These are phyloP conservation scores for Semnornis frantzii DNA, from an alignment of 2,113 vertebrate genomes.

Conservation along the genomic window DNA sequence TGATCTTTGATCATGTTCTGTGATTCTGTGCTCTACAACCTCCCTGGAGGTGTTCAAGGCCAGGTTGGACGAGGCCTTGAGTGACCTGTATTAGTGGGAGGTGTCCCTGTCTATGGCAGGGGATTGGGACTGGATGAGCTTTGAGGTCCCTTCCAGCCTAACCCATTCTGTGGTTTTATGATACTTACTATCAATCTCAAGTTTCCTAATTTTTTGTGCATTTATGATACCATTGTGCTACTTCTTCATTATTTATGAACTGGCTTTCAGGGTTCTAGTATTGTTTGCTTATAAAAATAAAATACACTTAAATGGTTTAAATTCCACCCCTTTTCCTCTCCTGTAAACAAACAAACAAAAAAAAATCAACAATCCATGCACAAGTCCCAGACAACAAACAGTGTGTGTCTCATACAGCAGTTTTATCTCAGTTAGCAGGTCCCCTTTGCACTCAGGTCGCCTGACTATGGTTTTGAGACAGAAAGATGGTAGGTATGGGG, in stretches of 20 bases:
- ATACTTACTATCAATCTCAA: not conserved
- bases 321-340: not conserved
- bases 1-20: no score
- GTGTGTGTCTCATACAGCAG: not conserved
- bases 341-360: not conserved
- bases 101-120: no score
- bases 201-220: not conserved
- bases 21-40: no score
- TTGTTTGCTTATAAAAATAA: not conserved
- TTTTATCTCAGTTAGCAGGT: not conserved
- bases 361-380: fast-evolving
- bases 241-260: not conserved
- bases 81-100: no score
- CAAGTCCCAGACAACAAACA: not conserved
- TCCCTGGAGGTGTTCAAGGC: no score
- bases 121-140: no score
- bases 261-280: not conserved
- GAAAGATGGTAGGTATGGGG: not conserved
- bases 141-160: no score
- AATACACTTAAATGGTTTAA: not conserved
- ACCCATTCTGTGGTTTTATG: no score
- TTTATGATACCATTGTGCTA: not conserved
- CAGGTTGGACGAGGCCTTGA: no score
- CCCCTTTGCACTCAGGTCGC: not conserved
- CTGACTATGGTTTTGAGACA: not conserved